Evolutionary conservation across 2,113 vertebrate species (phyloP).

Genomic region (crab-eating macaque (Macaca fascicularis)): DNA sequence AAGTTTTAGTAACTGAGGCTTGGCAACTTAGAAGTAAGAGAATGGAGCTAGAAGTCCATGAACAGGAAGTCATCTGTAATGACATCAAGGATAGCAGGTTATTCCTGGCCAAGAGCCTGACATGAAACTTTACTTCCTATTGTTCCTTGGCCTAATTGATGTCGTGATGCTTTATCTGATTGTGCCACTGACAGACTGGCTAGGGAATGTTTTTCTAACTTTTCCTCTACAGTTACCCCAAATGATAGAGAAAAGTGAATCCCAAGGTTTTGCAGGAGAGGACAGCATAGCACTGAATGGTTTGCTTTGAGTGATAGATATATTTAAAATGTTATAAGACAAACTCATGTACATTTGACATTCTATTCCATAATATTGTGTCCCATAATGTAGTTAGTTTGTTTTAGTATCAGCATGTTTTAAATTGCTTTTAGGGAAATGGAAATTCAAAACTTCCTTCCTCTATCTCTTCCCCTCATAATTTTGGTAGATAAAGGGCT

Average conservation of each 20-base stretch:
- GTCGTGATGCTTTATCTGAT: background rate
- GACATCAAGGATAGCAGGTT: background rate
- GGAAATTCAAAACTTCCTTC: background rate
- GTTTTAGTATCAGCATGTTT: background rate
- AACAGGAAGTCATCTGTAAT: background rate
- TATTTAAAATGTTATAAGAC: constrained; percentile 1
- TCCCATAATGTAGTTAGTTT: background rate
- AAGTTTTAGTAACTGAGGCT: background rate
- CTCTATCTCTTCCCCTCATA: background rate
- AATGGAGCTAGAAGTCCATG: background rate
- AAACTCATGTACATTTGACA: background rate
- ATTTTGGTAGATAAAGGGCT: background rate
- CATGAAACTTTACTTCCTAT: background rate
- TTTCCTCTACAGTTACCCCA: background rate
- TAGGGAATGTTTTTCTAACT: background rate
- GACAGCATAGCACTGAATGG: background rate
- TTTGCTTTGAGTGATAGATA: background rate
- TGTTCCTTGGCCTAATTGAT: background rate
- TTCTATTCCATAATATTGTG: background rate
- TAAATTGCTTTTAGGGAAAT: background rate
- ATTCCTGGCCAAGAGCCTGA: background rate
- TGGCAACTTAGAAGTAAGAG: background rate
- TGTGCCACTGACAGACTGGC: background rate
- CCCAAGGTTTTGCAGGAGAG: background rate
- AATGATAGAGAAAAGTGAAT: background rate